Base-by-base conservation (phyloP, 2,888 invertebrate genomes). In the Drosophila differens region DNA sequence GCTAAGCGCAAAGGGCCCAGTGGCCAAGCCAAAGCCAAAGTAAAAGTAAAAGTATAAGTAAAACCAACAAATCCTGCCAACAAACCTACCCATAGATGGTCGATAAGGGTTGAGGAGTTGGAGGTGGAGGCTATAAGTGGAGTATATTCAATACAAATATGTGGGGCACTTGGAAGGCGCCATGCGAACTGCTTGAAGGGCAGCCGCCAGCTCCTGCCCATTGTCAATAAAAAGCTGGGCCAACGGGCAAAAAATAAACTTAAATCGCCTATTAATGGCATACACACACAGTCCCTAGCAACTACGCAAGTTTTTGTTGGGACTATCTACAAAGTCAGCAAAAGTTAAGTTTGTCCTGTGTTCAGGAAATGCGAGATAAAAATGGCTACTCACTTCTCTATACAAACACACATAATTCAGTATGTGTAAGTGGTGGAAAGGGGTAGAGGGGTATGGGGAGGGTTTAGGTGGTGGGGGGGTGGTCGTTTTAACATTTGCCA, bases 241-340 rank as follows among this genome's bases (percentile, higher is more conserved):
- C 60, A 81, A 88, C 77, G 83, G 83, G 58, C 81, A 88, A 85
- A 85, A 85, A 89, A 85, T 81, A 82, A 89, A 87, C 85, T 85
- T 82, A 85, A 89, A 89, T 85, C 89, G 85, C 83, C 85, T 88
- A 85, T 85, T 85, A 88, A 83, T 85, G 85, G 82, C 37, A 44
- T 10, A 54, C n/a, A 53, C 14, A 52, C 5, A 47, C 25, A 47
- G 44, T 6, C 44, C 47, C 47, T 47, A 22, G 47, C 22, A 4
- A 47, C 22, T 22, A 4, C 10, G 47, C 70, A 83, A 76, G 76
- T 77, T 77, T 67, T 81, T 69, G 72, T 72, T 70, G 52, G 66
- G 68, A 62, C 79, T 76, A 79, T 82, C 73, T 70, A 70, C 89
- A 66, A 76, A 86, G 89, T 85, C 85, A 85, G 85, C 88, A 87